Evolutionary conservation across 2,888 invertebrate species (phyloP), one percentile per base, ranked within the genome.

Genomic region (Platerodrilus igneus): DNA sequence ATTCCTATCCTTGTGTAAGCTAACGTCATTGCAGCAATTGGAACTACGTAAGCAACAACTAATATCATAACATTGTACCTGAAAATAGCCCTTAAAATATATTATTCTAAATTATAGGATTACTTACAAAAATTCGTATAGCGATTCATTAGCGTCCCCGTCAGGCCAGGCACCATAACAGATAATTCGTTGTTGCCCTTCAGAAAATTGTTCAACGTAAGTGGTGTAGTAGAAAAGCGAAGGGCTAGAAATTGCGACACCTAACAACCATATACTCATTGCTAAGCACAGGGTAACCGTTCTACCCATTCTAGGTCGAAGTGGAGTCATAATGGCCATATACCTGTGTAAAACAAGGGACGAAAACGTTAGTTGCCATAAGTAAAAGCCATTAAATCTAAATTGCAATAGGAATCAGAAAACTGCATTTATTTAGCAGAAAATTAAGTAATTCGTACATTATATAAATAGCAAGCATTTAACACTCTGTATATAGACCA

Each of bases 281-380:
- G 91, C 90, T 48, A 92, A 83, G 55, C 81, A 81, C 34, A 94
- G 73, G 1, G 94, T 93, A 8, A 83, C 80, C 15, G 83, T 75
- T 59, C 85, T 83, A 15, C 93, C 89, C 77, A 94, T 84, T 36
- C 94, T 75, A 2, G 92, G 94, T 46, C 83, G 78, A 43, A 95
- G 71, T 0, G 95, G 95, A 59, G 91, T 89, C 78, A 95, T 90
- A 57, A 95, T 95, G 34, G 94, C 95, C 70, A 91, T 86, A 66
- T 94, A 95, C 63, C 95, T 95, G 75, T 2, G 70, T 64, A 39
- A 30, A 52, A 34, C 28, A 40, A n/a, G n/a, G n/a, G n/a, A n/a
- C n/a, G n/a, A n/a, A n/a, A n/a, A n/a, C n/a, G n/a, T n/a, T n/a
- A n/a, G n/a, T n/a, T n/a, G n/a, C n/a, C n/a, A n/a, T n/a, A n/a